Evolutionary conservation across 64 coral and sea anemone species (phyloP).

Genomic region (Montipora capricornis): DNA sequence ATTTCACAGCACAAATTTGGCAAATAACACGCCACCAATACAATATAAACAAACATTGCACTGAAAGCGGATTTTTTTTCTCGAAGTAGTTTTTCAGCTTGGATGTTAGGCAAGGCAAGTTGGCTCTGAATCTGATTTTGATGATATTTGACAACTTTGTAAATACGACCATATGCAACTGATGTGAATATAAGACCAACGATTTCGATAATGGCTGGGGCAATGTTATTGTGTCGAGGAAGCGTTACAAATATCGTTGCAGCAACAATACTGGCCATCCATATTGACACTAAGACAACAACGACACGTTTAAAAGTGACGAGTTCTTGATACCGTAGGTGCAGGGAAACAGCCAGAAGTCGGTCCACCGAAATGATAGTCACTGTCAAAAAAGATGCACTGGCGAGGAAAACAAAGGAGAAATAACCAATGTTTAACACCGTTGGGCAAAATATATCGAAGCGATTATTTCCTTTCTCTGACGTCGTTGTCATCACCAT

Average conservation of each 20-base stretch:
- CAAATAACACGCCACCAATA: conserved; percentile 43
- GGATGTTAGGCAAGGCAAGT: background rate
- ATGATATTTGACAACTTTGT: conserved; percentile 28
- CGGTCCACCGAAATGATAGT: conserved; percentile 38
- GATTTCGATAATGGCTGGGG: background rate
- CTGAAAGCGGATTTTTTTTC: conserved; percentile 22
- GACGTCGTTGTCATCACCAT: background rate
- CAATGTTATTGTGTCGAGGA: background rate
- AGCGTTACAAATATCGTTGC: background rate
- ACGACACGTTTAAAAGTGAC: conserved; percentile 35
- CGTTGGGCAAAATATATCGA: background rate
- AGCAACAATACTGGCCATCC: background rate
- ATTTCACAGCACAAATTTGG: conserved; percentile 27
- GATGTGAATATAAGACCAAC: conserved; percentile 5
- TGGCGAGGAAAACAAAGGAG: background rate
- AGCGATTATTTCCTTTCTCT: background rate
- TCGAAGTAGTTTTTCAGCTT: background rate
- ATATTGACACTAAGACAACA: background rate
- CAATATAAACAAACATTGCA: conserved; percentile 17
- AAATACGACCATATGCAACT: conserved; percentile 11
- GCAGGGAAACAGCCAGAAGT: conserved; percentile 42
- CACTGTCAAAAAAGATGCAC: conserved; percentile 18
- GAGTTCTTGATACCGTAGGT: conserved; percentile 47
- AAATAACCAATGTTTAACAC: background rate
- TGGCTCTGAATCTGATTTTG: conserved; percentile 36